These are phyloP conservation scores for Caenorhabditis macrosperma DNA, from an alignment of 2,888 invertebrate species.

Conservation along the genomic window DNA sequence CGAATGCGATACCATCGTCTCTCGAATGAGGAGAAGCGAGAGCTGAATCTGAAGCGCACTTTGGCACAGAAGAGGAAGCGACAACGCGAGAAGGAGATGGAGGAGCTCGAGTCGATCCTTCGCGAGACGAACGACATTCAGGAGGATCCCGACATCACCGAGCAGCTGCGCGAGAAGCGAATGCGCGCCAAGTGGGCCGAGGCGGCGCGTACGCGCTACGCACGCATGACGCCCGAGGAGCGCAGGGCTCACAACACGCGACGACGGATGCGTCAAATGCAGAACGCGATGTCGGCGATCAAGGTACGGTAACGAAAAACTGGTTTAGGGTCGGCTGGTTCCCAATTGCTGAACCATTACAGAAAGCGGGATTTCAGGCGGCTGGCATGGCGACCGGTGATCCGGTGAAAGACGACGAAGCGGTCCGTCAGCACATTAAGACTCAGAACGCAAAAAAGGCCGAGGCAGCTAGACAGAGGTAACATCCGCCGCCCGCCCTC, in stretches of 20 bases:
- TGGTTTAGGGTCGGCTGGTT: not conserved
- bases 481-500: not conserved
- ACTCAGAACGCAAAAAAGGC: conserved; percentile 79
- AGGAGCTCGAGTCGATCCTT: conserved; percentile 77
- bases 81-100: conserved; percentile 79
- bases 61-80: conserved; percentile 79
- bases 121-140: conserved; percentile 77
- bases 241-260: conserved; percentile 76
- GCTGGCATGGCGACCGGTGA: conserved; percentile 66
- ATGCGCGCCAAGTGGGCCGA: conserved; percentile 80
- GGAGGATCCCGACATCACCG: conserved; percentile 79
- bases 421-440: conserved; percentile 74
- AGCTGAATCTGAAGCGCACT: conserved; percentile 78
- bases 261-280: conserved; percentile 77
- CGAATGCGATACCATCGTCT: conserved; percentile 78
- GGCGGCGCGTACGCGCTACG: conserved; percentile 76
- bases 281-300: conserved; percentile 69
- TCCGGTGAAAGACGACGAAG: conserved; percentile 74
- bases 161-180: conserved; percentile 78
- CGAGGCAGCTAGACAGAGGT: conserved; percentile 76
- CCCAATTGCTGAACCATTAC: conserved; percentile 5
- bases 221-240: conserved; percentile 74
- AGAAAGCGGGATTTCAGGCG: conserved; percentile 55
- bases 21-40: conserved; percentile 76
- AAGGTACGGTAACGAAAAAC: conserved; percentile 49